Evolutionary conservation across 2,888 invertebrate species (phyloP).

Genomic region (Hypomecis atomaria): DNA sequence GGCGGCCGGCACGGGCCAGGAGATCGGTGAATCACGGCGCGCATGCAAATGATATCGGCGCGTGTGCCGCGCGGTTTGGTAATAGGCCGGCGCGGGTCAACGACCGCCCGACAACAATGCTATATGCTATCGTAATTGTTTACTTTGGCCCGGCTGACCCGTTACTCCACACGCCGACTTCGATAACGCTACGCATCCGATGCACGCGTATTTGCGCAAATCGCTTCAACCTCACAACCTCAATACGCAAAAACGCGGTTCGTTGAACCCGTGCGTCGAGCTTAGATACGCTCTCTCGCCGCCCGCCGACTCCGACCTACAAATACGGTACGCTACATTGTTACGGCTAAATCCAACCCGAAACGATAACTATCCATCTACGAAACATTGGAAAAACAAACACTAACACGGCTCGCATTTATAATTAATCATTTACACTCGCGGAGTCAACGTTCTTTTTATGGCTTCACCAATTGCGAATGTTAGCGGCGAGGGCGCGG

Average conservation of each 20-base stretch:
- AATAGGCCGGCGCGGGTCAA: constrained; percentile 57
- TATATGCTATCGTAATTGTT: constrained; percentile 72
- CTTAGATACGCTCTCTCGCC: constrained; percentile 44
- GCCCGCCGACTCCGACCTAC: constrained; percentile 41
- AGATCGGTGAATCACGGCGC: constrained; percentile 48
- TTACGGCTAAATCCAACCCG: constrained; percentile 23
- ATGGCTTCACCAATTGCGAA: constrained; percentile 49
- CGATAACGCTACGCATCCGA: constrained; percentile 47
- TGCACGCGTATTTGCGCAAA: constrained; percentile 60
- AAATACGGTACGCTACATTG: constrained; percentile 34
- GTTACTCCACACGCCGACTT: constrained; percentile 43
- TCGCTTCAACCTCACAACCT: constrained; percentile 68
- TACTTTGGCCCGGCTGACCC: constrained; percentile 70
- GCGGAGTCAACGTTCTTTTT: constrained; percentile 52
- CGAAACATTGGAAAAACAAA: constrained; percentile 31
- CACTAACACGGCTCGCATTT: constrained; percentile 22
- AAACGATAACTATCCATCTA: constrained; percentile 20
- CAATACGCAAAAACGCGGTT: constrained; percentile 60
- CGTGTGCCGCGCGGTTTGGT: constrained; percentile 53
- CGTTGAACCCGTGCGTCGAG: constrained; percentile 48
- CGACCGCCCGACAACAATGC: constrained; percentile 64
- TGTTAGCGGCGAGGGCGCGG: constrained; percentile 34
- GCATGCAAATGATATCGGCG: constrained; percentile 53
- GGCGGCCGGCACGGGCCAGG: constrained; percentile 20
- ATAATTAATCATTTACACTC: constrained; percentile 32